Evolutionary conservation across 2,113 vertebrate species (phyloP).

Genomic region (Nesospiza acunhae): DNA sequence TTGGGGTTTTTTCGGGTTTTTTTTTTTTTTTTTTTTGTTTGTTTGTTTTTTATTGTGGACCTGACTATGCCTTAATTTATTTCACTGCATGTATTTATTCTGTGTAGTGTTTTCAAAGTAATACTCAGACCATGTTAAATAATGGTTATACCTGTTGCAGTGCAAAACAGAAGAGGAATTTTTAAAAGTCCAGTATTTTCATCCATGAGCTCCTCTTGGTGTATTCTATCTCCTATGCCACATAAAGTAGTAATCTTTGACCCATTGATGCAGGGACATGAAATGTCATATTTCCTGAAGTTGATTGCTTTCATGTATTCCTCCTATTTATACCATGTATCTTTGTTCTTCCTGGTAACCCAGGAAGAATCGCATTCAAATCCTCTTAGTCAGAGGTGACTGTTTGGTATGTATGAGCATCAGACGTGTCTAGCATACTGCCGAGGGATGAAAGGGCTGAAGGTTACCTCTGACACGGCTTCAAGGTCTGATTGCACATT

Average conservation of each 20-base stretch:
- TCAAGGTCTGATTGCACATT: not conserved
- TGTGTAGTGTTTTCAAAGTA: not conserved
- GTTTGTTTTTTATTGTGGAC: not conserved
- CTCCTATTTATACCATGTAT: not conserved
- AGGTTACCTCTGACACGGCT: not conserved
- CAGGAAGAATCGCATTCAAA: not conserved
- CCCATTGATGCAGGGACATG: not conserved
- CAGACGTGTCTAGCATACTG: not conserved
- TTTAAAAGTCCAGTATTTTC: not conserved
- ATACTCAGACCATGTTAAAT: not conserved
- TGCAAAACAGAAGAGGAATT: not conserved
- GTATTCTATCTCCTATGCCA: not conserved
- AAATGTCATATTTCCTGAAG: not conserved
- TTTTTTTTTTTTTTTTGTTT: too few relatives aligned
- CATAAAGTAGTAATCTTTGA: not conserved
- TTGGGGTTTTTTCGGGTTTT: too few relatives aligned
- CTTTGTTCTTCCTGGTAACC: not conserved
- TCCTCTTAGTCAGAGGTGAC: not conserved
- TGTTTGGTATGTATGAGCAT: not conserved
- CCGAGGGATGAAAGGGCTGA: not conserved
- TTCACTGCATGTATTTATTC: not conserved
- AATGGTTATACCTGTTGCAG: not conserved
- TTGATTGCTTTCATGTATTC: not conserved
- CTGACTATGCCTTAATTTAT: not conserved
- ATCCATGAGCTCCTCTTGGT: not conserved